These are phyloP conservation scores for Motacilla tschutschensis DNA, from an alignment of 2,113 vertebrate genomes.

Conservation along the genomic window DNA sequence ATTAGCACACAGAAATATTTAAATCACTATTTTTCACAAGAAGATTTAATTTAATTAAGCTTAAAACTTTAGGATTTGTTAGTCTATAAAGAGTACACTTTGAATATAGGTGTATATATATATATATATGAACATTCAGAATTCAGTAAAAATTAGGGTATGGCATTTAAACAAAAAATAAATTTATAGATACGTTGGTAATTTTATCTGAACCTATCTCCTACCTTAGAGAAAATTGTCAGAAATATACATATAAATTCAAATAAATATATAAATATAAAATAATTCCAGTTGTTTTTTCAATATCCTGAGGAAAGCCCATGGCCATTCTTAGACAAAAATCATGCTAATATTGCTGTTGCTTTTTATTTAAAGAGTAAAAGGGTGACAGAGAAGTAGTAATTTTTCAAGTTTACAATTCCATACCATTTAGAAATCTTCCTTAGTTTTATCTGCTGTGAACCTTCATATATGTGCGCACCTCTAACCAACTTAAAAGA, in stretches of 20 bases:
- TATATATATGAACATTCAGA: neutral
- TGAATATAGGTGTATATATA: neutral
- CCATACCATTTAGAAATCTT: neutral
- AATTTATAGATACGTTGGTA: neutral
- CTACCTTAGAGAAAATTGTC: neutral
- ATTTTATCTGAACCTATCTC: neutral
- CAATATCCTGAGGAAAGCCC: neutral
- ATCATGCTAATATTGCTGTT: neutral
- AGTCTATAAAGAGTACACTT: neutral
- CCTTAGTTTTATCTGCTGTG: neutral
- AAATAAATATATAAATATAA: neutral
- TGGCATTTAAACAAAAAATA: neutral
- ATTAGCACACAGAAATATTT: neutral
- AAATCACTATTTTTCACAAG: neutral
- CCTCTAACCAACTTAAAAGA: neutral
- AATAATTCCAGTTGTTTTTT: neutral
- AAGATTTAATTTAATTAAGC: neutral
- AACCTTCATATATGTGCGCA: neutral
- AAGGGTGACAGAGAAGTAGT: neutral
- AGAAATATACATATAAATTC: neutral
- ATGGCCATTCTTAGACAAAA: neutral
- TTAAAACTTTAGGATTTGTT: neutral
- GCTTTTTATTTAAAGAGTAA: neutral
- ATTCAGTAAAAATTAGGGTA: neutral
- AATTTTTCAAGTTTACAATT: slow-evolving; percentile 1